A percentile compares a stretch with the other conserved stretches of the same genome.
Evolutionary conservation across 1,140 invertebrate species (phyloP).

Genomic region (Drusus annulatus): DNA sequence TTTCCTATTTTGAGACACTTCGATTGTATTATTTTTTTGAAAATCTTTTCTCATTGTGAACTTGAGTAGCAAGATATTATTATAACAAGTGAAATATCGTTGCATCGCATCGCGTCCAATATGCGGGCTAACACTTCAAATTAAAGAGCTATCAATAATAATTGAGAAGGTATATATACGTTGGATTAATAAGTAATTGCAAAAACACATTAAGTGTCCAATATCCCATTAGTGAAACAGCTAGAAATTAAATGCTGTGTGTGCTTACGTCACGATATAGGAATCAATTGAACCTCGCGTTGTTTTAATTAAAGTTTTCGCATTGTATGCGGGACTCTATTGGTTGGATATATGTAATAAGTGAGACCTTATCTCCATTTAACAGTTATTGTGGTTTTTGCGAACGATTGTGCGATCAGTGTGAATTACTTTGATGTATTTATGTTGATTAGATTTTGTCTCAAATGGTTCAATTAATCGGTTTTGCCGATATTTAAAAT

Average conservation of each 20-base stretch:
- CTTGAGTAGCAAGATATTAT: no score
- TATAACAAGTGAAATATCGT: no score
- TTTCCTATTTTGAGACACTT: no score
- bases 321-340: conserved; percentile 5
- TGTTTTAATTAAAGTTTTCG: conserved; percentile 25
- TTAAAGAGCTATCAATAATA: conserved; percentile 21
- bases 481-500: no score
- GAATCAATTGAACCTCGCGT: conserved; percentile 17
- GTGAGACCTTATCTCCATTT: not conserved
- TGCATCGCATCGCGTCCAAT: not conserved
- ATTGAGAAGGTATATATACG: not conserved
- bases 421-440: conserved; percentile 1
- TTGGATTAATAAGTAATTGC: not conserved
- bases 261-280: not conserved
- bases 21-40: not conserved
- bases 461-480: not conserved
- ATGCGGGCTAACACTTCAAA: not conserved
- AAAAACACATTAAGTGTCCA: not conserved
- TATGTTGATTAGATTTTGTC: conserved; percentile 16
- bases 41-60: no score
- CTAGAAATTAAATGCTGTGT: not conserved
- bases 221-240: not conserved
- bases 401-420: not conserved
- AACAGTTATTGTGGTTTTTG: conserved; percentile 17
- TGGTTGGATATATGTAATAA: not conserved